Conservation (phyloP, 2,797 vertebrate species). For the Hapalemur alaotrensis region DNA sequence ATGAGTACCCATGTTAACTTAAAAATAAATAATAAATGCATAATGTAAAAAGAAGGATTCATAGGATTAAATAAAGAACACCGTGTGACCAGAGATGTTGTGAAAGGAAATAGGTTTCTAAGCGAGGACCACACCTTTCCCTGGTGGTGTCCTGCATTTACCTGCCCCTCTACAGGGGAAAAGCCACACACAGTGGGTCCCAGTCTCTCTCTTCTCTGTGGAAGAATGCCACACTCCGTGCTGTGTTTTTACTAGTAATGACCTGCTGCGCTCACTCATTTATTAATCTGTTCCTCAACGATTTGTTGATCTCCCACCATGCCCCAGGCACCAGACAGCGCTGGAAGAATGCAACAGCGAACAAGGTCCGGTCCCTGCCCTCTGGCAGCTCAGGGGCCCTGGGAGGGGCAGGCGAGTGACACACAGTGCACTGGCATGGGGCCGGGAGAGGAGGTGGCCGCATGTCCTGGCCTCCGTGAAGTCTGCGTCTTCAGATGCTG, state of each 20-base stretch:
- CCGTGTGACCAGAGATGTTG: not conserved
- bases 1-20: not conserved
- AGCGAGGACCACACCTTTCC: not conserved
- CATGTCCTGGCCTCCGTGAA: too few relatives aligned
- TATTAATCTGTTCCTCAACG: not conserved
- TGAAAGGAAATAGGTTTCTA: not conserved
- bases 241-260: not conserved
- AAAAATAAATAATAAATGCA: not conserved
- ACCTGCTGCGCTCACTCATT: not conserved
- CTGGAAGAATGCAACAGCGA: not conserved
- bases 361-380: not conserved
- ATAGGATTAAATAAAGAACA: not conserved
- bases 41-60: not conserved
- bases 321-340: not conserved
- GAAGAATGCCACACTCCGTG: not conserved
- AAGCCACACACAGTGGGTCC: accelerated
- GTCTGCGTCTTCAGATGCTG: not conserved
- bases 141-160: accelerated
- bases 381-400: not conserved
- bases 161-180: not conserved
- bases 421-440: not conserved
- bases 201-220: not conserved
- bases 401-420: not conserved
- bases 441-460: not conserved
- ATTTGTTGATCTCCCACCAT: not conserved